phyloP scores from a whole-genome alignment of 1,140 invertebrate species.

The Papilio aristodemus region DNA sequence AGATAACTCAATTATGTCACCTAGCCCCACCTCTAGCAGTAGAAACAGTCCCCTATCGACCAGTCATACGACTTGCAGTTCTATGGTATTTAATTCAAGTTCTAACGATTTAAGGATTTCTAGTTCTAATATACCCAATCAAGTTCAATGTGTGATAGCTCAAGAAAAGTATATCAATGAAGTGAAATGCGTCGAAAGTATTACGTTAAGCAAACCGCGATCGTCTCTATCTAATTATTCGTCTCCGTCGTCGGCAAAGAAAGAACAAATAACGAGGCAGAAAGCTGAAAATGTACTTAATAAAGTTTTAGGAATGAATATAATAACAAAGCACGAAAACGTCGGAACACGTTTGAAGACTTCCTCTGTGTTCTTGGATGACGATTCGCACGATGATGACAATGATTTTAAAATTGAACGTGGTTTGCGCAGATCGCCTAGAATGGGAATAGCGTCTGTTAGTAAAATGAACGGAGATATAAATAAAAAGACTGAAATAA shows the following conservation, averaged over 20 bases:
- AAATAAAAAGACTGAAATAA: conserved; percentile 64
- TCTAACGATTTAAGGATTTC: conserved; percentile 77
- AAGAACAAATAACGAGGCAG: conserved; percentile 71
- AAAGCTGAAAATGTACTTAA: conserved; percentile 75
- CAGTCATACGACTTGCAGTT: conserved; percentile 79
- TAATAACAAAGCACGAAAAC: conserved; percentile 73
- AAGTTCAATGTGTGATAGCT: conserved; percentile 79
- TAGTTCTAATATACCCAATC: conserved; percentile 74
- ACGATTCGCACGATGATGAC: conserved; percentile 73
- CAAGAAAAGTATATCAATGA: conserved; percentile 80
- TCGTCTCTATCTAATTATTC: conserved; percentile 52
- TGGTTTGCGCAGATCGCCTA: conserved; percentile 67
- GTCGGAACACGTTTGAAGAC: conserved; percentile 69
- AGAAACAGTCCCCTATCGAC: conserved; percentile 78
- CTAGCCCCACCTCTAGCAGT: conserved; percentile 74
- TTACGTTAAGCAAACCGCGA: conserved; percentile 72
- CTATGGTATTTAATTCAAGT: conserved; percentile 79
- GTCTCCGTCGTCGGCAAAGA: conserved; percentile 60
- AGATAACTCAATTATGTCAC: conserved; percentile 68
- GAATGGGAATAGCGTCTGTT: conserved; percentile 73
- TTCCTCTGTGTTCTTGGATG: conserved; percentile 74
- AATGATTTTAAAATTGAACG: conserved; percentile 71
- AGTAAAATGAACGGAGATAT: conserved; percentile 77
- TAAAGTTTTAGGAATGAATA: conserved; percentile 77
- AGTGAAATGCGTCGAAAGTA: conserved; percentile 77